phyloP scores from a whole-genome alignment of 1,140 invertebrate species.

The Oscheius sp. region DNA sequence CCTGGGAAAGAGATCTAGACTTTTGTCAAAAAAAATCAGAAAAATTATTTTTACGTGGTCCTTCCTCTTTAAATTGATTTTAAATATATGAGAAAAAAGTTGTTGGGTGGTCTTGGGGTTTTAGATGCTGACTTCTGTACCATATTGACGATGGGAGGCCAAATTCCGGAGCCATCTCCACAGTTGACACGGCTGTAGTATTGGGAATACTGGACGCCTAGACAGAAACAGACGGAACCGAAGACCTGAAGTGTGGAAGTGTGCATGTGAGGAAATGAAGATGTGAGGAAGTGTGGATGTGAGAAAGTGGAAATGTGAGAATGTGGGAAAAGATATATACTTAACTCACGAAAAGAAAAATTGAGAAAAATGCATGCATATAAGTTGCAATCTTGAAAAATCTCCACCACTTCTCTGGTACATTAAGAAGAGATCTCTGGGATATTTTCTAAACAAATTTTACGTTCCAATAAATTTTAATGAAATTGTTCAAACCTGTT shows the following conservation, averaged over 20 bases:
- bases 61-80: too few species aligned
- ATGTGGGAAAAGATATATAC: not conserved
- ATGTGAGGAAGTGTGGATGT: too few species aligned
- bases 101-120: too few species aligned
- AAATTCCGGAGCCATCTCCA: not conserved
- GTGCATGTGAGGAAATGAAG: too few species aligned
- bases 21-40: too few species aligned
- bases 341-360: not conserved
- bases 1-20: too few species aligned
- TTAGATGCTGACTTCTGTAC: too few species aligned
- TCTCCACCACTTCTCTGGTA: not conserved
- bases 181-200: not conserved
- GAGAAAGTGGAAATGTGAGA: too few species aligned
- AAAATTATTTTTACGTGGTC: too few species aligned
- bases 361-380: not conserved
- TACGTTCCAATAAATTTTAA: not conserved
- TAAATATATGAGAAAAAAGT: too few species aligned
- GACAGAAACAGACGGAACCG: not conserved
- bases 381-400: not conserved
- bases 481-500: too few species aligned
- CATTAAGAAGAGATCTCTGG: not conserved
- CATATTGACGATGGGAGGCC: conserved; percentile 3
- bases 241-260: not conserved
- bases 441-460: conserved; percentile 2
- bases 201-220: conserved; percentile 1